These are phyloP conservation scores for Stenotaenia linearis DNA, from an alignment of 2,888 invertebrate species.

Conservation along the genomic window DNA sequence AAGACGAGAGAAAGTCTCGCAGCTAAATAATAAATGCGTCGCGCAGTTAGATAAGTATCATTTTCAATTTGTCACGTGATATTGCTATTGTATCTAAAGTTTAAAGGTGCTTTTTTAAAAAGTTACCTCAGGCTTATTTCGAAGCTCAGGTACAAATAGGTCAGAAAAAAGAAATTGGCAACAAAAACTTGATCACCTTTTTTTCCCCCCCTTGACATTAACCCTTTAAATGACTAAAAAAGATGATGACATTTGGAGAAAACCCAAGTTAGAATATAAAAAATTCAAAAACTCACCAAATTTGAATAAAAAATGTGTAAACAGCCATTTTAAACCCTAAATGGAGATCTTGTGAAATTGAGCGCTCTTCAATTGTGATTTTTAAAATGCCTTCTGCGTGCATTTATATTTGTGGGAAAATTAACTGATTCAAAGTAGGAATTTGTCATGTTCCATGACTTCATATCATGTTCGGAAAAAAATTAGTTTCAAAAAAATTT, in stretches of 20 bases:
- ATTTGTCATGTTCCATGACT: constrained; percentile 8
- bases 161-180: constrained; percentile 9
- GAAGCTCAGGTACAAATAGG: constrained; percentile 18
- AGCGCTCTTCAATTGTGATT: background rate
- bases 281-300: background rate
- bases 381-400: background rate
- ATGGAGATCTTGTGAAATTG: background rate
- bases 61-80: constrained; percentile 1
- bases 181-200: constrained; percentile 21
- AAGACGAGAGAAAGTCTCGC: background rate
- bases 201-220: constrained; percentile 13
- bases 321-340: background rate
- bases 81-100: background rate
- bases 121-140: background rate
- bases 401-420: background rate
- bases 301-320: background rate
- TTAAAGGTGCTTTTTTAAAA: constrained; percentile 10
- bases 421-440: constrained; percentile 9
- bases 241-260: background rate
- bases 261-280: background rate
- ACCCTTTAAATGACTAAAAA: background rate
- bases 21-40: background rate
- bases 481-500: background rate
- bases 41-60: background rate
- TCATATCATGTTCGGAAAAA: background rate